These are phyloP conservation scores for Uropetala carovei DNA, from an alignment of 2,888 invertebrate genomes.

Conservation along the genomic window DNA sequence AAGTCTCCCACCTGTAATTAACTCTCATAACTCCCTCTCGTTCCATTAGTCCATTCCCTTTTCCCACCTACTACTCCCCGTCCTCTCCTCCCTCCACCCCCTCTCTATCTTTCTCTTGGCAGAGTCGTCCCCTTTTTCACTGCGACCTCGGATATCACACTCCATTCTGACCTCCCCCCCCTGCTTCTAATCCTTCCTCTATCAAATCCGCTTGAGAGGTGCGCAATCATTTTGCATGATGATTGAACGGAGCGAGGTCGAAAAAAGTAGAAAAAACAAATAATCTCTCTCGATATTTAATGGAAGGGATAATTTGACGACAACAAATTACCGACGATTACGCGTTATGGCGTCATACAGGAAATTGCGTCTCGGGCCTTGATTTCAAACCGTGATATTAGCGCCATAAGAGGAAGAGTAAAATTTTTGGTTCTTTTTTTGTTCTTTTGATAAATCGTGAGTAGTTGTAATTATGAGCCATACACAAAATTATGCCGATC, in stretches of 20 bases:
- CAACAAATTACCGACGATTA: constrained; percentile 44
- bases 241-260: constrained; percentile 23
- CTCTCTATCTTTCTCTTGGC: constrained; percentile 10
- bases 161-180: neutral
- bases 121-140: constrained; percentile 37
- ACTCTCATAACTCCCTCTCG: constrained; percentile 51
- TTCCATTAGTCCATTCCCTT: constrained; percentile 37
- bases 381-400: neutral
- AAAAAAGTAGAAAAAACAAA: neutral
- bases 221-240: constrained; percentile 45
- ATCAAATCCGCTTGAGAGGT: neutral
- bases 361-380: neutral
- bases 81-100: neutral
- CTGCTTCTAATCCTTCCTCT: constrained; percentile 6
- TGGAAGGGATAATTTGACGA: constrained; percentile 58
- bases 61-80: neutral
- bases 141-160: constrained; percentile 26
- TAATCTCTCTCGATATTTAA: constrained; percentile 46
- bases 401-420: neutral
- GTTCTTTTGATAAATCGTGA: too few species aligned
- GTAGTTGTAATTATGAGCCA: too few species aligned
- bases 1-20: constrained; percentile 60
- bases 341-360: neutral
- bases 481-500: too few species aligned
- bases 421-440: neutral